Conservation (phyloP, 2,888 invertebrate genomes). For the Parapristionchus giblindavisi region DNA sequence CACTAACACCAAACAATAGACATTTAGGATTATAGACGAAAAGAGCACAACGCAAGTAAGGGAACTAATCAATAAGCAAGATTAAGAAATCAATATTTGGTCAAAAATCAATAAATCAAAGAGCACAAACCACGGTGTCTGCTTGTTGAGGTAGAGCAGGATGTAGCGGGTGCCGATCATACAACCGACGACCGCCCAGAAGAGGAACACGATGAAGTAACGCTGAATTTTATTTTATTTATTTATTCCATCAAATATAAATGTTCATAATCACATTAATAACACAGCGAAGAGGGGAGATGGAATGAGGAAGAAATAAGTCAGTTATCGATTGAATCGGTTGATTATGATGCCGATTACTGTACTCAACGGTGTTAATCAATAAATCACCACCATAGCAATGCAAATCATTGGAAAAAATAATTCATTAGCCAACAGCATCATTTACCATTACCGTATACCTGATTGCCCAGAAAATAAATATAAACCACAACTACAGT, state of each 20-base stretch:
- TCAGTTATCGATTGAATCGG: not conserved
- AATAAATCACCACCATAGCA: no score
- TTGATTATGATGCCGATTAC: no score
- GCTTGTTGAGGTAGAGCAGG: conserved; percentile 49
- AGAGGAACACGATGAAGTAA: conserved; percentile 71
- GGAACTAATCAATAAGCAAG: no score
- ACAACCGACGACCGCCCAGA: conserved; percentile 67
- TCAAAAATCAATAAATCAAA: not conserved
- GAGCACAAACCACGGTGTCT: conserved; percentile 50
- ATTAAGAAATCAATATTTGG: not conserved
- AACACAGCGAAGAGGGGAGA: conserved; percentile 71
- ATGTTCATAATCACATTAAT: no score
- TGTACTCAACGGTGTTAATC: no score
- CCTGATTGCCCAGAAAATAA: no score
- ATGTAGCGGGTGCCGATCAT: conserved; percentile 53
- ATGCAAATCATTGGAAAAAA: no score
- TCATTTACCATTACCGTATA: no score
- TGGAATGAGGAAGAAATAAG: conserved; percentile 48
- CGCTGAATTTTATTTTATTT: conserved; percentile 57
- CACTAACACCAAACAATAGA: not conserved
- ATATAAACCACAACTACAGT: no score
- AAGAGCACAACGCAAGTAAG: no score
- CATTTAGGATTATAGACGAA: no score
- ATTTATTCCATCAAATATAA: not conserved
- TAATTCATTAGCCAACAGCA: no score